Percentiles rank a stretch among this genome's conserved stretches.
phyloP scores from a whole-genome alignment of 2,888 invertebrate genomes.

The Microctonus hyperodae region DNA sequence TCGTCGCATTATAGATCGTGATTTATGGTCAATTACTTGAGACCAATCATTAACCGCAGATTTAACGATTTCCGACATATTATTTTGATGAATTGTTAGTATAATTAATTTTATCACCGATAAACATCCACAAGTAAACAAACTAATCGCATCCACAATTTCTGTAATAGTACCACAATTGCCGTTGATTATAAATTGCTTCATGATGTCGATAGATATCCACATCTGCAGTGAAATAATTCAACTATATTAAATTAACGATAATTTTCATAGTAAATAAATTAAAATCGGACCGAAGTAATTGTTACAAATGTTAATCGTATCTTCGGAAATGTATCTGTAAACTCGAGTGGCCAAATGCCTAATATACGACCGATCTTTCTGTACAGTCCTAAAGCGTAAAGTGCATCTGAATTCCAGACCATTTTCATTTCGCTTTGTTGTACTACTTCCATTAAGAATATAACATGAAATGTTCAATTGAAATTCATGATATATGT shows the following conservation, averaged over 20 bases:
- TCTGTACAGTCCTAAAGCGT: conserved; percentile 32
- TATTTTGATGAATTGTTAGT: conserved; percentile 1
- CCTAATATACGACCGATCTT: conserved; percentile 22
- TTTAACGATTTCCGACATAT: conserved; percentile 14
- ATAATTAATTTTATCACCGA: not conserved
- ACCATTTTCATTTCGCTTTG: not conserved
- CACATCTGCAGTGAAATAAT: not conserved
- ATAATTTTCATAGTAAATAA: not conserved
- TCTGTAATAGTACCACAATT: not conserved
- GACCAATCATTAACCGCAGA: conserved; percentile 30
- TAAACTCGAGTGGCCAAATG: conserved; percentile 27
- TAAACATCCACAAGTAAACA: not conserved
- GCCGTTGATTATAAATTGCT: not conserved
- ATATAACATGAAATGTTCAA: too few species aligned
- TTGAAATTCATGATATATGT: too few species aligned
- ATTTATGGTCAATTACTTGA: not conserved
- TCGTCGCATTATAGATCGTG: conserved; percentile 13
- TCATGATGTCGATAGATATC: not conserved
- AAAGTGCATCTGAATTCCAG: conserved; percentile 29
- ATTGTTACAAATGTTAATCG: conserved; percentile 11
- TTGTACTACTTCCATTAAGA: not conserved
- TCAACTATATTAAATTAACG: not conserved
- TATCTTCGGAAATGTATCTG: conserved; percentile 6
- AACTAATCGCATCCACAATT: not conserved
- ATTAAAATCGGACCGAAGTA: conserved; percentile 11